Base-by-base conservation (phyloP, 1,140 invertebrate species). In the Schlechtendalia chinensis region DNA sequence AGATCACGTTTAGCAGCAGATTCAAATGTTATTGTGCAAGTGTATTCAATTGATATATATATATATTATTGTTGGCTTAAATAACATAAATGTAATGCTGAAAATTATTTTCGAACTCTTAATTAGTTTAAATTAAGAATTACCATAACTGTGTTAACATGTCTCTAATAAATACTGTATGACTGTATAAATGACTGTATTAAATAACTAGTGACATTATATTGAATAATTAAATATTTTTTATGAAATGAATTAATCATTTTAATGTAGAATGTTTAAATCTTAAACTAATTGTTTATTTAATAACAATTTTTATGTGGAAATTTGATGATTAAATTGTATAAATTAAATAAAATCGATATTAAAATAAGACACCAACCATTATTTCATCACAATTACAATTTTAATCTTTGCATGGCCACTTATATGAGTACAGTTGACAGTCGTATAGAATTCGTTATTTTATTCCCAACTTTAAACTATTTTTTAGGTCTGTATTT, bases 21-120 rank as follows among this genome's bases (percentile, higher is more conserved):
- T 14, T 50, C 47, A 50, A 50, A 14, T 50, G 47, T 11, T 12
- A 50, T 50, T 50, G 47, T 32, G 54, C 29, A 32, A 47, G 56
- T 12, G 63, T 65, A 65, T 65, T 39, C 4, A 65, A 65, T n/a
- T 65, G 19, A 32, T 39, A 65, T 65, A 19, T n/a, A 65, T 67
- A 22, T 47, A 16, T 67, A 45, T 45, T 67, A 39, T 22, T 8
- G n/a, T 65, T 29, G n/a, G 32, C 39, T 45, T n/a, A 39, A 65
- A 65, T 10, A 11, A 17, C 19, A 5, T 32, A 2, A 65, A 22
- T 5, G 19, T 39, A 6, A 47, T 67, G 11, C 8, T 67, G 10
- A 22, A 67, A 45, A 67, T 47, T 22, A 67, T 67, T 67, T 67
- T 12, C 19, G 61, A 65, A 65, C 27, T 63, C 1, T 17, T 63